A percentile compares a stretch with the other conserved stretches of the same genome.
phyloP scores from a whole-genome alignment of 53 echinoderm and acorn worm genomes.

The Paelopatides confundens region DNA sequence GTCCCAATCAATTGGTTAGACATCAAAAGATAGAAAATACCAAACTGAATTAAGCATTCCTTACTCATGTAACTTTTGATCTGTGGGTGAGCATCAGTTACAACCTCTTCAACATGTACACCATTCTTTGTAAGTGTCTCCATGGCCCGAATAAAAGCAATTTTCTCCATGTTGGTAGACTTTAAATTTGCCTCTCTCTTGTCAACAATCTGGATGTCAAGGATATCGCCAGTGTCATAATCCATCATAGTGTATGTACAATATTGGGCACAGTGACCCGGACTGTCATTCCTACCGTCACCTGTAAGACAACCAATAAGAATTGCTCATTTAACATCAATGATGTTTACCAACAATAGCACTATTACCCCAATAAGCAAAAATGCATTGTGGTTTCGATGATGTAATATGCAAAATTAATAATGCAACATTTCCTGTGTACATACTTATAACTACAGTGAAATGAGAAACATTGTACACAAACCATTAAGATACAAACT shows the following conservation, averaged over 20 bases:
- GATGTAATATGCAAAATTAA: too few relatives aligned
- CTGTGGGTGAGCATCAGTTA: conserved; percentile 8
- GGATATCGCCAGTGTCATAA: neutral
- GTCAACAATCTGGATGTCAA: neutral
- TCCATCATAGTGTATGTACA: neutral
- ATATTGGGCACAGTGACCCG: neutral
- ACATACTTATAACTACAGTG: too few relatives aligned
- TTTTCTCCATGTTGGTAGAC: conserved; percentile 4
- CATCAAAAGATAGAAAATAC: too few relatives aligned
- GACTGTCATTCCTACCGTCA: conserved; percentile 20
- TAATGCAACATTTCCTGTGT: too few relatives aligned
- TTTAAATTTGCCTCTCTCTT: neutral
- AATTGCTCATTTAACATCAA: too few relatives aligned
- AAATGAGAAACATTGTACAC: too few relatives aligned
- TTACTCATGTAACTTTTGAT: conserved; percentile 31
- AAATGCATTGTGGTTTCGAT: too few relatives aligned
- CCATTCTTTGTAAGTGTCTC: neutral
- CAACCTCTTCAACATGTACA: neutral
- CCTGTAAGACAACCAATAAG: too few relatives aligned
- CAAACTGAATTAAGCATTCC: neutral
- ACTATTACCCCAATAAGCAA: too few relatives aligned
- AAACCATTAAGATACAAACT: too few relatives aligned
- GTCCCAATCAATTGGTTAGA: too few relatives aligned
- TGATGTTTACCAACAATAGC: too few relatives aligned
- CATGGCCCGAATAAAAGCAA: neutral